A percentile compares a stretch with the other conserved stretches of the same genome.
Evolutionary conservation across 2,113 vertebrate species (phyloP).

Genomic region (Anguilla rostrata): DNA sequence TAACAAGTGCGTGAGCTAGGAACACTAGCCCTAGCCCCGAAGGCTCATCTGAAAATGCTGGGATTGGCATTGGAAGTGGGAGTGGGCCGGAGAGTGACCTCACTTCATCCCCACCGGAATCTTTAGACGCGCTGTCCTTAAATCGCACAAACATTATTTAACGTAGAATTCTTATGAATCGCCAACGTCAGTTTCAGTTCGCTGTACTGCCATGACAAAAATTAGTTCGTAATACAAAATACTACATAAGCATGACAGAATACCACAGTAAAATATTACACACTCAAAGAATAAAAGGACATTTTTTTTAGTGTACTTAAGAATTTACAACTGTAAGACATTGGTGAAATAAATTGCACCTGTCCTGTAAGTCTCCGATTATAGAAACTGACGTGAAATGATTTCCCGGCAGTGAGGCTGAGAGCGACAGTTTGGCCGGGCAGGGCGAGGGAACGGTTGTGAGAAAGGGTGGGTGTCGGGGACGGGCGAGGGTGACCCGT

Average conservation of each 20-base stretch:
- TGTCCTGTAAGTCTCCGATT: too few species aligned
- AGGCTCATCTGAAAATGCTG: background rate
- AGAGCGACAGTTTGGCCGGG: background rate
- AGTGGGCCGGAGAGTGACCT: background rate
- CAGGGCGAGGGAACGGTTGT: background rate
- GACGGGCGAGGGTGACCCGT: constrained; percentile 11
- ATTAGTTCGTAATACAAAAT: background rate
- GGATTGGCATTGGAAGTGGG: background rate
- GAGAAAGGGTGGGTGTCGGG: background rate
- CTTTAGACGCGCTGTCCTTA: background rate
- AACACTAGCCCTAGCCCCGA: background rate
- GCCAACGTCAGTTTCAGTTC: background rate
- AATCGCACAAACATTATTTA: background rate
- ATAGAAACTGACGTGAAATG: background rate
- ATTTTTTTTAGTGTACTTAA: too few species aligned
- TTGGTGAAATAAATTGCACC: too few species aligned
- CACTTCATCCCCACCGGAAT: background rate
- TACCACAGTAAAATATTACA: background rate
- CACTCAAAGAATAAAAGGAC: background rate
- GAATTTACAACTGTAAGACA: too few species aligned
- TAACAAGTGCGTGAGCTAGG: background rate
- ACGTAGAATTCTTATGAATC: background rate
- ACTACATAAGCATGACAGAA: background rate
- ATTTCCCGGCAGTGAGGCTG: background rate
- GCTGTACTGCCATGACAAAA: background rate